A percentile compares a stretch with the other conserved stretches of the same genome.
Evolutionary conservation across 2,888 invertebrate genomes (phyloP).

Genomic region (Mimas tiliae): DNA sequence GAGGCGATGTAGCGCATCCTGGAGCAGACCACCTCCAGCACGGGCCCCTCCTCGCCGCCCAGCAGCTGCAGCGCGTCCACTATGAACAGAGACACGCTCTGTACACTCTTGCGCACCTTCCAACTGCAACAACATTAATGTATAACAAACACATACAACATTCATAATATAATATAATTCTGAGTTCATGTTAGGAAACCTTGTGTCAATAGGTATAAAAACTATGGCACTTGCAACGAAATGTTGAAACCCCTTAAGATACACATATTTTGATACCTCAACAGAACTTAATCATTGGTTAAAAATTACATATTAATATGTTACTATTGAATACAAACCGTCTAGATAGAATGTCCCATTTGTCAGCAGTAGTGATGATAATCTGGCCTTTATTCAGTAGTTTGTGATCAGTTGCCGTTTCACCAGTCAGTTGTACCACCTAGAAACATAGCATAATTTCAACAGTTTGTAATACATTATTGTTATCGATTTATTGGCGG

Average conservation of each 20-base stretch:
- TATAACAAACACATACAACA: background rate
- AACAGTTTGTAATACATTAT: background rate
- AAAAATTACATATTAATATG: background rate
- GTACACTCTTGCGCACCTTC: slow-evolving; percentile 99
- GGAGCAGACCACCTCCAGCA: slow-evolving; percentile 96
- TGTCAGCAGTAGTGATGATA: slow-evolving; percentile 98
- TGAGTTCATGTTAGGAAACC: too few relatives aligned
- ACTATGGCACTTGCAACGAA: too few relatives aligned
- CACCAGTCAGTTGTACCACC: slow-evolving; percentile 97
- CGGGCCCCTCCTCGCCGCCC: slow-evolving; percentile 96
- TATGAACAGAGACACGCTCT: slow-evolving; percentile 97
- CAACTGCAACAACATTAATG: slow-evolving; percentile 85
- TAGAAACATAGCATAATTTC: slow-evolving; percentile 43
- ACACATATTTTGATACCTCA: too few relatives aligned
- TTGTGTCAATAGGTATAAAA: too few relatives aligned
- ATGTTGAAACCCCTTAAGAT: too few relatives aligned
- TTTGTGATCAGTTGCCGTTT: slow-evolving; percentile 98
- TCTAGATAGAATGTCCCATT: slow-evolving; percentile 99
- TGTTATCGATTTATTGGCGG: background rate
- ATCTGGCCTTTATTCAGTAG: slow-evolving; percentile 96
- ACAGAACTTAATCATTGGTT: background rate
- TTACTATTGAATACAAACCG: slow-evolving; percentile 57
- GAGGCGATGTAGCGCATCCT: slow-evolving; percentile 98
- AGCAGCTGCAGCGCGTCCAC: slow-evolving; percentile 97
- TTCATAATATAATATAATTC: too few relatives aligned